Base-by-base conservation (phyloP, 2,888 invertebrate genomes). In the Horisme vitalbata region DNA sequence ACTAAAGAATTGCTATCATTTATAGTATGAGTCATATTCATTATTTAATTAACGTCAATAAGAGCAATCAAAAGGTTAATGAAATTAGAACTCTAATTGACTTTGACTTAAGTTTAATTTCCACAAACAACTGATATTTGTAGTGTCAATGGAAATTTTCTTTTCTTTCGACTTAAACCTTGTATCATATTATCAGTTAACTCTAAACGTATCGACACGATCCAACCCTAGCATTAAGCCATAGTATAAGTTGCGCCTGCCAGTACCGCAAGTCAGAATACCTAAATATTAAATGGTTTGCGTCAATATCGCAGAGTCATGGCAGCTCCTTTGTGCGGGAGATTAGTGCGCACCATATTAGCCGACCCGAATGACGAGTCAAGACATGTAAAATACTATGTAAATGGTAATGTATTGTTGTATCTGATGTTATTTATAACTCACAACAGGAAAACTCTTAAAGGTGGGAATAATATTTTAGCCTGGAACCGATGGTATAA, bases 221-320 rank as follows among this genome's bases (percentile, higher is more conserved):
- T 4, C 27, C 41, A 33, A 26, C 41, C 12, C 33, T 26, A 26
- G 2, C 14, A 24, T 26, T 24, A 30, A 10, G 26, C 3, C 10
- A 21, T 28, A 24, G 33, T 43, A 21, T n/a, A 4, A 30, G 13
- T 10, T 49, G 44, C 27, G 34, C 30, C 31, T 14, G 68, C 43
- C 70, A 63, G 80, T 83, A 83, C 80, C 26, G 8, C 44, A 41
- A 44, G 59, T 80, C 71, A 75, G 71, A 82, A 85, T 83, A 87
- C 82, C 84, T 83, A 84, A 87, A 85, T 84, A 85, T 86, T 79
- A 86, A 88, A 86, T 82, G 83, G 84, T 82, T 85, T 67, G 82
- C 79, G 75, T 80, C 72, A 71, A 80, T 75, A 81, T 80, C 63
- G 87, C 86, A 65, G 59, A 67, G 86, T 89, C 89, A 89, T 86